Conservation (phyloP, 2,797 vertebrate species). For the Pteropus rufus region DNA sequence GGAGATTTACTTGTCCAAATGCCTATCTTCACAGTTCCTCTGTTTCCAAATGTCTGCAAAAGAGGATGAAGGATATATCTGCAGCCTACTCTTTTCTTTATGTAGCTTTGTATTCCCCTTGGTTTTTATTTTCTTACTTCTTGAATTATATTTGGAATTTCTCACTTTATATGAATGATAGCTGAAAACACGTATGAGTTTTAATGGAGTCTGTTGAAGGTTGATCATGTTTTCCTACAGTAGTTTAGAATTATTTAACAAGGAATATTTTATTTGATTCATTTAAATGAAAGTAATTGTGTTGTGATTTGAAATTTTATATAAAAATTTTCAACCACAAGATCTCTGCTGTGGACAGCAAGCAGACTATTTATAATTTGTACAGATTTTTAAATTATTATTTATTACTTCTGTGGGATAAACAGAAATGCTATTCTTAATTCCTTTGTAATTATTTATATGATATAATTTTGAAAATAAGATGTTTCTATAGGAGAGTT, state of each 20-base stretch:
- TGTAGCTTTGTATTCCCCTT: neutral
- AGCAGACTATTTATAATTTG: constrained; percentile 24
- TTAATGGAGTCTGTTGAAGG: constrained; percentile 51
- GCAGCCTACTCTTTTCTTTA: neutral
- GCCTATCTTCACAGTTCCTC: neutral
- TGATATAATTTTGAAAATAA: constrained; percentile 63
- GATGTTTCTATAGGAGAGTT: constrained; percentile 22
- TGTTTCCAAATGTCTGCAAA: neutral
- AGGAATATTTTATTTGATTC: neutral
- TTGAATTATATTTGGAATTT: constrained; percentile 48
- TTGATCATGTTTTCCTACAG: neutral
- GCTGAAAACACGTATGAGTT: neutral
- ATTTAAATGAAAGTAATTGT: constrained; percentile 29
- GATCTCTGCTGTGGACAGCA: neutral
- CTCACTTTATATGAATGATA: constrained; percentile 20
- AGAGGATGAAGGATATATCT: neutral
- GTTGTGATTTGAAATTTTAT: constrained; percentile 40
- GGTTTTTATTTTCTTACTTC: constrained; percentile 41
- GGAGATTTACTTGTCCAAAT: neutral
- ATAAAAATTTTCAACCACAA: constrained; percentile 30
- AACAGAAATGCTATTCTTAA: constrained; percentile 51
- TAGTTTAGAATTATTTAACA: constrained; percentile 35
- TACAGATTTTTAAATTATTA: constrained; percentile 32
- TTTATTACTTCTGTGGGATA: neutral
- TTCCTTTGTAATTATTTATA: constrained; percentile 61